Percentiles rank a stretch among this genome's conserved stretches.
Evolutionary conservation across 1,140 invertebrate species (phyloP).

Genomic region (Drosophila punjabiensis): DNA sequence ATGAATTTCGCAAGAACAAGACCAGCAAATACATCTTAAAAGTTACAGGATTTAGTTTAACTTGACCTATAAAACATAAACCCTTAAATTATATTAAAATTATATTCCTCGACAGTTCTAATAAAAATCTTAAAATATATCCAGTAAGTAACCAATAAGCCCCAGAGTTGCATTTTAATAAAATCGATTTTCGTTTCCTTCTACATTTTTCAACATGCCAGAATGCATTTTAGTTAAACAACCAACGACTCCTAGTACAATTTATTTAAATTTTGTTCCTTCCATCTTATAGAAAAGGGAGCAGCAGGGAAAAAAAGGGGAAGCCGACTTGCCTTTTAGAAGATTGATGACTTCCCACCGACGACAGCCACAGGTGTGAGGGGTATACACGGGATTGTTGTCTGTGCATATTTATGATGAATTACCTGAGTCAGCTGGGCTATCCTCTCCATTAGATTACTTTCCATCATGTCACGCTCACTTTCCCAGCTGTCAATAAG

Average conservation of each 20-base stretch:
- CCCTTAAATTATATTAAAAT: too few relatives aligned
- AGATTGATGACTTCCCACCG: slow-evolving; percentile 53
- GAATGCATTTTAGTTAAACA: slow-evolving; percentile 13
- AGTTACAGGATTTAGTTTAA: not conserved
- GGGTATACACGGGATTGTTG: slow-evolving; percentile 19
- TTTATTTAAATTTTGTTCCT: slow-evolving; percentile 33
- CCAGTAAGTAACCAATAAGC: not conserved
- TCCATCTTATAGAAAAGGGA: not conserved
- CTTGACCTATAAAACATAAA: not conserved
- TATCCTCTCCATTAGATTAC: slow-evolving; percentile 60
- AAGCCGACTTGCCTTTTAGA: slow-evolving; percentile 42
- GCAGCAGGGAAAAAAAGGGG: not conserved
- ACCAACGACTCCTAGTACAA: slow-evolving; percentile 2
- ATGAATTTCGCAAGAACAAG: not conserved
- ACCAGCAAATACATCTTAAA: not conserved
- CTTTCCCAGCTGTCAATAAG: slow-evolving; percentile 75
- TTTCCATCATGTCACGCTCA: slow-evolving; percentile 64
- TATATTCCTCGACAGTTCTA: too few relatives aligned
- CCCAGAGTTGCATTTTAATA: not conserved
- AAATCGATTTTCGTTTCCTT: not conserved
- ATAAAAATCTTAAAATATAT: not conserved
- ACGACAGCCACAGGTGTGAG: slow-evolving; percentile 52
- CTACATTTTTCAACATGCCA: slow-evolving; percentile 13
- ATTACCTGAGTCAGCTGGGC: slow-evolving; percentile 61
- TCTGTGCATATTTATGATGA: slow-evolving; percentile 68